These are phyloP conservation scores for Drosophila micromelanica DNA, from an alignment of 1,140 invertebrate genomes.

Conservation along the genomic window DNA sequence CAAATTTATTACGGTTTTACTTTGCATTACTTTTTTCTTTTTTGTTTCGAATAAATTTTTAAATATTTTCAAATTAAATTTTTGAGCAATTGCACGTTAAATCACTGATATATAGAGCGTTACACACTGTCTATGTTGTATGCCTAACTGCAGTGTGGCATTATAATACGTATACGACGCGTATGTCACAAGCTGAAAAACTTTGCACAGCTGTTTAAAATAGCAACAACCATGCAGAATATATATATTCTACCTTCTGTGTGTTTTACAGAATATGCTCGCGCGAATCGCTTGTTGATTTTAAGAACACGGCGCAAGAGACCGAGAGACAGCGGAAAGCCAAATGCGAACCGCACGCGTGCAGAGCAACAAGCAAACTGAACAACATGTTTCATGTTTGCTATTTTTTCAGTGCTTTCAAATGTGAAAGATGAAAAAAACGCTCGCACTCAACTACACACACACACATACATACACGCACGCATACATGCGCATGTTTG, in stretches of 20 bases:
- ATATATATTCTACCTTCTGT: constrained; percentile 65
- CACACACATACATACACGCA: constrained; percentile 24
- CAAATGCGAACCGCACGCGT: constrained; percentile 72
- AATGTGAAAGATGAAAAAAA: constrained; percentile 74
- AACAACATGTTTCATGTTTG: constrained; percentile 79
- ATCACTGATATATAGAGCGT: constrained; percentile 29
- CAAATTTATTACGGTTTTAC: too few relatives aligned
- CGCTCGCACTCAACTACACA: constrained; percentile 29
- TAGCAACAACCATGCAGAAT: constrained; percentile 57
- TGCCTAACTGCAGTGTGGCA: constrained; percentile 27
- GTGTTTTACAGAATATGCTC: constrained; percentile 32
- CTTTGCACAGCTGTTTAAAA: constrained; percentile 70
- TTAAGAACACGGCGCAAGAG: background rate
- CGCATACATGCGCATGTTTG: constrained; percentile 1
- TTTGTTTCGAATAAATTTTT: background rate
- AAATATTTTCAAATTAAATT: background rate
- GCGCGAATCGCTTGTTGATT: constrained; percentile 2
- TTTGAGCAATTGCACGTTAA: constrained; percentile 49
- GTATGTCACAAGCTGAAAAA: constrained; percentile 35
- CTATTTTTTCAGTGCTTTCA: constrained; percentile 75
- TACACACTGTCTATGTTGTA: constrained; percentile 26
- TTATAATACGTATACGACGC: constrained; percentile 69
- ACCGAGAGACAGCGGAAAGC: constrained; percentile 19
- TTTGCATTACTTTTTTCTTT: background rate
- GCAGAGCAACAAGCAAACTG: constrained; percentile 81